These are phyloP conservation scores for Hippasteria phrygiana DNA, from an alignment of 53 echinoderm and acorn worm genomes.

Conservation along the genomic window DNA sequence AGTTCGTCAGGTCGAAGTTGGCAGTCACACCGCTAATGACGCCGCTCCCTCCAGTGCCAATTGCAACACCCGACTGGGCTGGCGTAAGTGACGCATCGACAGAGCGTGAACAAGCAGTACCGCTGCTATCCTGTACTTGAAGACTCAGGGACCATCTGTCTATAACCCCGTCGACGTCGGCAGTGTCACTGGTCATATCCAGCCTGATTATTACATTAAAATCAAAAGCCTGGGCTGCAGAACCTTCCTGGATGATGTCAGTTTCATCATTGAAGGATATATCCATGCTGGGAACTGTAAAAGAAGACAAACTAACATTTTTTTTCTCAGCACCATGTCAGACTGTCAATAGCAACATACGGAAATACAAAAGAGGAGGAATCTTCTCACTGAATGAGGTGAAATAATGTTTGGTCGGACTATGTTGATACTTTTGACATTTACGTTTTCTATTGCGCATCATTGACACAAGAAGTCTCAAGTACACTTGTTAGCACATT, in stretches of 20 bases:
- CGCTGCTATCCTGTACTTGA: neutral
- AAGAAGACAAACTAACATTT: neutral
- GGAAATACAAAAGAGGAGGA: too few species aligned
- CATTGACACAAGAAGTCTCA: too few species aligned
- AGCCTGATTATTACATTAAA: neutral
- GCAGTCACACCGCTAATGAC: neutral
- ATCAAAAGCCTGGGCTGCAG: neutral
- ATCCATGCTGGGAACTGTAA: neutral
- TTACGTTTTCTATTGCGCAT: too few species aligned
- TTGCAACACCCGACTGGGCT: constrained; percentile 41
- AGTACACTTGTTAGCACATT: too few species aligned
- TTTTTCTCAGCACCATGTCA: neutral
- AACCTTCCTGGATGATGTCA: neutral
- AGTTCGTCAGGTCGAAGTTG: neutral
- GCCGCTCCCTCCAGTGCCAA: neutral
- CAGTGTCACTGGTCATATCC: neutral
- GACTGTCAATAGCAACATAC: neutral
- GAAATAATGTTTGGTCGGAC: too few species aligned
- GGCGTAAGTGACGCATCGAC: neutral
- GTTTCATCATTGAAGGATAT: constrained; percentile 10
- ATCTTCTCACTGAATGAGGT: too few species aligned
- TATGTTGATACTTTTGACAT: too few species aligned
- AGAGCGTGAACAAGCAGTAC: neutral
- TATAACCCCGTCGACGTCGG: neutral
- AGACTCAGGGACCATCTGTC: neutral